These are phyloP conservation scores for Microtus richardsoni DNA, from an alignment of 2,113 vertebrate genomes.

Conservation along the genomic window DNA sequence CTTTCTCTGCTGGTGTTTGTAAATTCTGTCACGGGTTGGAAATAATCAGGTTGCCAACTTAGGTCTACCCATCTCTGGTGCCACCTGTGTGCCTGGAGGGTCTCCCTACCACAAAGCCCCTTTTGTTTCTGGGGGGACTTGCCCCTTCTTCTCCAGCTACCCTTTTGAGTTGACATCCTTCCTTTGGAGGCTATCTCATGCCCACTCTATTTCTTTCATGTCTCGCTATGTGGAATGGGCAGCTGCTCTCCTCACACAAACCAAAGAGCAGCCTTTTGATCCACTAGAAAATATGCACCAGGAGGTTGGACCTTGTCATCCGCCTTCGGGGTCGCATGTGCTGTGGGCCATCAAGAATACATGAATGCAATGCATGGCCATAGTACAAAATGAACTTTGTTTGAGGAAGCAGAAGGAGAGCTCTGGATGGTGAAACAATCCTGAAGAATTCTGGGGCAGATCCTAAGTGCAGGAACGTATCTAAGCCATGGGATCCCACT, in stretches of 20 bases:
- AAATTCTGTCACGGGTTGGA: background rate
- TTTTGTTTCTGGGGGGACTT: background rate
- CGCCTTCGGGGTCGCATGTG: fast-evolving
- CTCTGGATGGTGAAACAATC: background rate
- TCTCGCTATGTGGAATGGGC: background rate
- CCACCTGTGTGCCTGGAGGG: fast-evolving
- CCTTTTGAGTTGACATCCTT: background rate
- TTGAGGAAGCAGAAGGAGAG: background rate
- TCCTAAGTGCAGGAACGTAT: background rate
- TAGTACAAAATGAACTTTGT: background rate
- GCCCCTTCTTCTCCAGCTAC: background rate
- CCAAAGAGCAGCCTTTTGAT: background rate
- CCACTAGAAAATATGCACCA: fast-evolving
- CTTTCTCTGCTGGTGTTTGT: background rate
- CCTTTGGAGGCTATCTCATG: background rate
- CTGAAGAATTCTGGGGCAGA: background rate
- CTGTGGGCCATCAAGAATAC: background rate
- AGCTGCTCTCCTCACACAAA: background rate
- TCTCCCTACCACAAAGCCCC: background rate
- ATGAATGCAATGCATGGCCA: background rate
- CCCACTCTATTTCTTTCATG: background rate
- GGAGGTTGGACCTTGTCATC: background rate
- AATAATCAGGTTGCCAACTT: background rate
- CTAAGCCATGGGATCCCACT: background rate
- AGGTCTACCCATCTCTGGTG: background rate